A percentile compares a stretch with the other conserved stretches of the same genome.
phyloP scores from a whole-genome alignment of 2,888 invertebrate species.

The Dolomedes plantarius region DNA sequence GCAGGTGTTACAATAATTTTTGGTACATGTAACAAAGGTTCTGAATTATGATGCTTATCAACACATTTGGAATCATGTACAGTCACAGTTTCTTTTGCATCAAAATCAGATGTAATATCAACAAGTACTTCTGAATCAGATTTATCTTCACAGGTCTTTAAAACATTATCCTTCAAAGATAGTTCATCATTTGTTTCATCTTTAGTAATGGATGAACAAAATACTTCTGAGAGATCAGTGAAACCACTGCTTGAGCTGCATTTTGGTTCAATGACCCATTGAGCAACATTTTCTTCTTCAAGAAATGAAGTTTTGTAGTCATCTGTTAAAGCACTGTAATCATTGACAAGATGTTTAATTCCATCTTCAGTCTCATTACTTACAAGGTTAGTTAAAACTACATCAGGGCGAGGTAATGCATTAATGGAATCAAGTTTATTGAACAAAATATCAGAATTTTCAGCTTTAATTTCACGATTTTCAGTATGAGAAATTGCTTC shows the following conservation, averaged over 20 bases:
- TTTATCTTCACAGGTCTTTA: background rate
- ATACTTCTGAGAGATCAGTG: background rate
- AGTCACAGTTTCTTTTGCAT: background rate
- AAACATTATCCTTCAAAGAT: background rate
- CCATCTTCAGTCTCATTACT: no score
- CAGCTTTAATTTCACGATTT: no score
- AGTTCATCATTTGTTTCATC: background rate
- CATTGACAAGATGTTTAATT: background rate
- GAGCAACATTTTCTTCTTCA: background rate
- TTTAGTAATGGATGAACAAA: background rate
- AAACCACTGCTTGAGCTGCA: background rate
- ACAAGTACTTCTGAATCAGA: background rate
- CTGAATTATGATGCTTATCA: background rate
- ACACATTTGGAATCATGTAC: background rate
- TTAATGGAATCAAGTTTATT: no score
- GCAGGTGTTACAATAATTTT: slow-evolving; percentile 53
- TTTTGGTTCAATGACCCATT: background rate
- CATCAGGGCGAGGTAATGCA: no score
- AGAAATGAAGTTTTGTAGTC: background rate
- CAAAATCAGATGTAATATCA: background rate
- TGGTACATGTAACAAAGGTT: slow-evolving; percentile 14
- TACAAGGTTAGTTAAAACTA: no score
- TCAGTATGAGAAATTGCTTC: no score
- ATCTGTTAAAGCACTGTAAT: background rate
- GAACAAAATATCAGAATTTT: no score